Conservation (phyloP, 2,113 vertebrate species). For the Meriones unguiculatus region DNA sequence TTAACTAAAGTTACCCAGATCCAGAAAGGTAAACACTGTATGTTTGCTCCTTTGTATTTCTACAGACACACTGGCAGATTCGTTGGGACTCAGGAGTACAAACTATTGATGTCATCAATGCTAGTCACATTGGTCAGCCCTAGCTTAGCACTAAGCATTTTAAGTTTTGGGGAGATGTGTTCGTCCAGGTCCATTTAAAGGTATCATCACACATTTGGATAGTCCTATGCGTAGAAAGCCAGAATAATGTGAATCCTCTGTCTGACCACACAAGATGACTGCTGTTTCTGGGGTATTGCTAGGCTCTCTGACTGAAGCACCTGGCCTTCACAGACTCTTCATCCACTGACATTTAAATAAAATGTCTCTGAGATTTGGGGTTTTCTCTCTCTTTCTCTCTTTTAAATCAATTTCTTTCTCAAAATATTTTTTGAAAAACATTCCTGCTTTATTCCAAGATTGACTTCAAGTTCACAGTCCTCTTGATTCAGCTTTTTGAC, state of each 20-base stretch:
- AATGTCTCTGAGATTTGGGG: not conserved
- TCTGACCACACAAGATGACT: not conserved
- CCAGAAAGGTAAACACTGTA: not conserved
- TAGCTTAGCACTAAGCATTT: not conserved
- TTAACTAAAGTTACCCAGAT: not conserved
- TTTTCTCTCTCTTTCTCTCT: not conserved
- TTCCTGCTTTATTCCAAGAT: too few species aligned
- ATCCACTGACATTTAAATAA: not conserved
- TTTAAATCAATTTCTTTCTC: not conserved
- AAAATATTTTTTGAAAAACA: not conserved
- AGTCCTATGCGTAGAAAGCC: not conserved
- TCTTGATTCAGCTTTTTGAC: not conserved
- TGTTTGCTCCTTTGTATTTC: not conserved
- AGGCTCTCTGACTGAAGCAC: not conserved
- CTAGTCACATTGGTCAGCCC: not conserved
- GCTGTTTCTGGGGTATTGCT: not conserved
- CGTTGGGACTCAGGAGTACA: not conserved
- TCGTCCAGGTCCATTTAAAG: not conserved
- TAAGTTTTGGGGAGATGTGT: not conserved
- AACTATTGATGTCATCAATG: not conserved
- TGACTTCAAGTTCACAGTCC: not conserved
- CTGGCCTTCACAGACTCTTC: not conserved
- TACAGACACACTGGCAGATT: not conserved
- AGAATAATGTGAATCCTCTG: not conserved
- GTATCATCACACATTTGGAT: not conserved